Evolutionary conservation across 2,797 vertebrate genomes (phyloP), one percentile per base, ranked within the genome.

Genomic region (Erpetoichthys calabaricus): DNA sequence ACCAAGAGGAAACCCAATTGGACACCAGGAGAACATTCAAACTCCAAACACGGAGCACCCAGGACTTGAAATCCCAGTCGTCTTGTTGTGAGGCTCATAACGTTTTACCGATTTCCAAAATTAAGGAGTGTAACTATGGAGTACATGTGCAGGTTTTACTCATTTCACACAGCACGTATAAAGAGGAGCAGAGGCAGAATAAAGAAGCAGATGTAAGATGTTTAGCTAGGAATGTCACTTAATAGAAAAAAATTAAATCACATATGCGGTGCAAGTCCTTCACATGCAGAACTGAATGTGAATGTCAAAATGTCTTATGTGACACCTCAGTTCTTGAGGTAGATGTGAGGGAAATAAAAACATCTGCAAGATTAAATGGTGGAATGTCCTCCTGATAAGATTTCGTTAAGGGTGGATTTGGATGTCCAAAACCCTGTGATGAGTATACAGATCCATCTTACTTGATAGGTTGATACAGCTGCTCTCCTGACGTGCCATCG

Each of bases 221-320:
- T 53, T 54, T 46, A 52, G 43, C 44, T 58, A 59, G 54, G 51
- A 50, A 42, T 45, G 41, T 59, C 43, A 53, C 25, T 44, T 3
- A 5, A 50, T 25, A 8, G 6, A 51, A 50, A 8, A 25, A 44
- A 4, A 45, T 45, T 47, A 8, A 10, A 7, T 25, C 7, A 47
- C 43, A 57, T 9, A 45, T 44, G 47, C 56, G 43, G 56, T 50
- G n/a, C 8, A 51, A 25, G 51, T 53, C 43, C 45, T 53, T 46
- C 47, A 7, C 51, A 42, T 53, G 51, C 51, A 59, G 53, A 45
- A 46, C 57, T 54, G 46, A 46, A 53, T 45, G 8, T 54, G 47
- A 45, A 8, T 53, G 51, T 41, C 57, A 59, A 7, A 53, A 45
- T 51, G 47, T 44, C 44, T 59, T 6, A 54, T 25, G 25, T 25